A percentile compares a stretch with the other conserved stretches of the same genome.
Evolutionary conservation across 2,113 vertebrate genomes (phyloP).

Genomic region (Gadus chalcogrammus): DNA sequence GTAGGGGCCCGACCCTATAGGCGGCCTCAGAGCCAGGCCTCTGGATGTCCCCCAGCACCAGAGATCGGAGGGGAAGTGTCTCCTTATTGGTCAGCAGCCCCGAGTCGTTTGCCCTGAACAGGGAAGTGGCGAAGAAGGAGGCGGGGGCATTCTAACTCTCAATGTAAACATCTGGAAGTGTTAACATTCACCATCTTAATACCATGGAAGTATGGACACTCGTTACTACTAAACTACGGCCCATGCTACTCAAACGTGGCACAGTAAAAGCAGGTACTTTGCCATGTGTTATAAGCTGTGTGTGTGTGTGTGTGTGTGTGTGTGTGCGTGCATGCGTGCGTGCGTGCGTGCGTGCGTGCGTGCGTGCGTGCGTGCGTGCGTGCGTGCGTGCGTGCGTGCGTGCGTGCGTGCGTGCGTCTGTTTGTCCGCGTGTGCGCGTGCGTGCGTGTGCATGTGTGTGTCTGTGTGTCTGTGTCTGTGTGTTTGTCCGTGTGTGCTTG

Average conservation of each 20-base stretch:
- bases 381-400: background rate
- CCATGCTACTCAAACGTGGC: background rate
- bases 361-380: background rate
- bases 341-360: background rate
- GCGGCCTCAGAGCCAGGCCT: constrained; percentile 85
- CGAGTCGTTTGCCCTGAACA: constrained; percentile 84
- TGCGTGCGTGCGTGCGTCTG: background rate
- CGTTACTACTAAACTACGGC: background rate
- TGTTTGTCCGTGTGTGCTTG: too few species aligned
- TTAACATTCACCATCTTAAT: background rate
- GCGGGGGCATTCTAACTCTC: background rate
- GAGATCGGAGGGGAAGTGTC: constrained; percentile 83
- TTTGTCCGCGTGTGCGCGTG: background rate
- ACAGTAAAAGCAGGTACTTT: too few species aligned
- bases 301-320: background rate
- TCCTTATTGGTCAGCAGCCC: constrained; percentile 90
- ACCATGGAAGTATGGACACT: background rate
- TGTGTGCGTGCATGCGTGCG: background rate
- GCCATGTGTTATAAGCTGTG: background rate
- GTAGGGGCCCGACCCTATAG: constrained; percentile 86
- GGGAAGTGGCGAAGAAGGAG: background rate
- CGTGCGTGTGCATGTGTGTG: background rate
- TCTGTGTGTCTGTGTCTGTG: too few species aligned
- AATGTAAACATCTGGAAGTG: background rate
- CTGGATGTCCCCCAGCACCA: constrained; percentile 84